Base-by-base conservation (phyloP, 2,113 vertebrate genomes). In the Bos indicus region DNA sequence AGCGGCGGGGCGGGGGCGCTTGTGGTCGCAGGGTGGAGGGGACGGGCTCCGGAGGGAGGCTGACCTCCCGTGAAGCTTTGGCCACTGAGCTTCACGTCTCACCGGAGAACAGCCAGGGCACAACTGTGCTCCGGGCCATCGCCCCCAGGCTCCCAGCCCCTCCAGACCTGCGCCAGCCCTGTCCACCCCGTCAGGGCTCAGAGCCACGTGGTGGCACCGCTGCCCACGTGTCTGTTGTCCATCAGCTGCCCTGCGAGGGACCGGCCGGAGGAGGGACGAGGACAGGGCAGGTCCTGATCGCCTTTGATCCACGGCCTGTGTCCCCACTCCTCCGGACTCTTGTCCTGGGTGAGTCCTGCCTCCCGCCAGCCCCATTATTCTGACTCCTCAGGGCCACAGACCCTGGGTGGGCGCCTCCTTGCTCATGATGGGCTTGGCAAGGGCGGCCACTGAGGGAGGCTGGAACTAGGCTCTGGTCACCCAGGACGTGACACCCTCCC, bases 341-440 rank as follows among this genome's bases (percentile, higher is more conserved):
- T 82, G 17, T 33, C 46, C 46, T 33, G 46, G 28, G 46, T 11
- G 46, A 16, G 16, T 30, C 16, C 46, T 51, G 28, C 78, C 16
- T 81, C 46, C 30, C 46, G 10, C 28, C 5, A 15, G 3, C 40
- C 71, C 3, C 48, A 4, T 13, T 33, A 12, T n/a, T 9, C 78
- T 19, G 19, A n/a, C 19, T 51, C 33, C 10, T 54, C 80, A 23
- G 17, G 48, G 51, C 51, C 33, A 52, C 17, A 21, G 33, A 21
- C 80, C 19, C 33, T 14, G 19, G 19, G 19, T 36, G 33, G 81
- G 48, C 12, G 2, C 51, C 19, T 33, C 51, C 51, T 83, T 83
- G 30, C n/a, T 56, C 3, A 7, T 52, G 17, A 48, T 33, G 30
- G 48, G 17, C 48, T 21, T 1, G 0, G 48, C 30, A 52, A 52